Evolutionary conservation across 2,113 vertebrate genomes (phyloP).

Genomic region (Petromus typicus): DNA sequence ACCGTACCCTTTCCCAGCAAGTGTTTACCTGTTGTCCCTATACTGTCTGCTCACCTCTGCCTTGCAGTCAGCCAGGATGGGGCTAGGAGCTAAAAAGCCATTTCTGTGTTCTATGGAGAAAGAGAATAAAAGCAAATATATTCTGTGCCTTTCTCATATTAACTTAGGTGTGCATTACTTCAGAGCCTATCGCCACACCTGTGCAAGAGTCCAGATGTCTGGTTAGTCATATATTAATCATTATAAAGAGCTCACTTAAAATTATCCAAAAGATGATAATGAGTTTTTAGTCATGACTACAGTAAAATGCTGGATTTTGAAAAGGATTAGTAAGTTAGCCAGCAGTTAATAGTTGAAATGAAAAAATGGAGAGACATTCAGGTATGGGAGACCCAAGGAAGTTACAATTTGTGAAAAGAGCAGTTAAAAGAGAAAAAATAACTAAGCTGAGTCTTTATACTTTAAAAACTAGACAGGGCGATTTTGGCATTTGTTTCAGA

Average conservation of each 20-base stretch:
- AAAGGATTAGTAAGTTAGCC: constrained; percentile 54
- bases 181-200: neutral
- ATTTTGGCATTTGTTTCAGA: constrained; percentile 86
- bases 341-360: constrained; percentile 63
- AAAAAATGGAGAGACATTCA: constrained; percentile 54
- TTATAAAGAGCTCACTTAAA: constrained; percentile 38
- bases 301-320: constrained; percentile 40
- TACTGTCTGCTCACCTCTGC: neutral
- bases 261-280: constrained; percentile 48
- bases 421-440: constrained; percentile 67
- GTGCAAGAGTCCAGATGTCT: neutral
- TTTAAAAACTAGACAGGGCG: constrained; percentile 83
- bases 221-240: neutral
- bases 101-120: constrained; percentile 59
- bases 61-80: neutral
- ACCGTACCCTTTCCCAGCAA: neutral
- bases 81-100: neutral
- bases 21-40: neutral
- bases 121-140: constrained; percentile 46
- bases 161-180: neutral
- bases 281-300: constrained; percentile 48
- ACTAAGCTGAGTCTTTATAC: constrained; percentile 76
- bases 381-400: constrained; percentile 45
- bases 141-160: neutral
- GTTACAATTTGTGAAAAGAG: constrained; percentile 61